Percentiles rank a stretch among this genome's conserved stretches.
Evolutionary conservation across 1,140 invertebrate species (phyloP).

Genomic region (Nomia melanderi): DNA sequence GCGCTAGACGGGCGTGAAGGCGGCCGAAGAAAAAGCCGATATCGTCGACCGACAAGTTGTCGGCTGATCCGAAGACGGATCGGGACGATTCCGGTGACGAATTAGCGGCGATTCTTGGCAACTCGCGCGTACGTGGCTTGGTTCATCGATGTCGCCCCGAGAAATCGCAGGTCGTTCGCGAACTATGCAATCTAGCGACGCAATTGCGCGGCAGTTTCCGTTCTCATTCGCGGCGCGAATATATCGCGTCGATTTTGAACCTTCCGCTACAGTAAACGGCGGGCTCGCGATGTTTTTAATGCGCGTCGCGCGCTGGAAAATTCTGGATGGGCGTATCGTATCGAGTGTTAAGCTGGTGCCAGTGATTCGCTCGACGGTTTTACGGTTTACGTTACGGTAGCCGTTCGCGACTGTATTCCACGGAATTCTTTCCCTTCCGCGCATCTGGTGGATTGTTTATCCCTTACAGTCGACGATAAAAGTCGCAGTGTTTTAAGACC

Average conservation of each 20-base stretch:
- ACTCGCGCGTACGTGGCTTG: neutral
- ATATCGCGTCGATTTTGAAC: neutral
- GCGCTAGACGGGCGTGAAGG: neutral
- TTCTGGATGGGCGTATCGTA: too few species aligned
- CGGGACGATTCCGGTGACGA: conserved; percentile 4
- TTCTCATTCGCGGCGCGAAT: neutral
- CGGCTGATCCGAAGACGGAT: conserved; percentile 32
- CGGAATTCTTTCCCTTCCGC: too few species aligned
- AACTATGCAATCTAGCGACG: conserved; percentile 16
- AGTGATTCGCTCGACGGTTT: too few species aligned
- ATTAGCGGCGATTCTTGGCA: conserved; percentile 7
- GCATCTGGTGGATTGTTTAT: too few species aligned
- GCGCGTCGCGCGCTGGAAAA: too few species aligned
- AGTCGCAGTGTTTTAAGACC: too few species aligned
- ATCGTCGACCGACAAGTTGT: conserved; percentile 32
- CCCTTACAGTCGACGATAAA: too few species aligned
- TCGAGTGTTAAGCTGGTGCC: too few species aligned
- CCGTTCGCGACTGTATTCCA: too few species aligned
- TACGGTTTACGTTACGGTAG: too few species aligned
- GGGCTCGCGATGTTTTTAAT: too few species aligned
- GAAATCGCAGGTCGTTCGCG: conserved; percentile 1
- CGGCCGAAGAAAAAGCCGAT: conserved; percentile 38
- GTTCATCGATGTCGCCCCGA: conserved; percentile 9
- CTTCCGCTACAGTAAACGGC: too few species aligned
- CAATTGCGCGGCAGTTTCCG: neutral